Conservation (phyloP, 2,797 vertebrate species). For the Aulostomus chinensis region DNA sequence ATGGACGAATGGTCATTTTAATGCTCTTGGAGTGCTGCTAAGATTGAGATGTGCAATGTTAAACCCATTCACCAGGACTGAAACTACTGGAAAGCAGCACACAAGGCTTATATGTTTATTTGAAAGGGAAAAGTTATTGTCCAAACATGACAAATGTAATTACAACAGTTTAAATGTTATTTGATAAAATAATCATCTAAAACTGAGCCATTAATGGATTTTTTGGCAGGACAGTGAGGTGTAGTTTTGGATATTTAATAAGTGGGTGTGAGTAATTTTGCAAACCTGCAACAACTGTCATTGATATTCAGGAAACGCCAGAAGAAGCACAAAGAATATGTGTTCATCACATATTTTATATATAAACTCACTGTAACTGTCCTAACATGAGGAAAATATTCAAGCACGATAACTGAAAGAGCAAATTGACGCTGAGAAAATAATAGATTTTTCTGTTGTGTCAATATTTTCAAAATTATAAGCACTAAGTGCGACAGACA, state of each 20-base stretch:
- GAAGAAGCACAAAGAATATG: slow-evolving; percentile 12
- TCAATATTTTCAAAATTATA: slow-evolving; percentile 67
- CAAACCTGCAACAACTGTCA: slow-evolving; percentile 26
- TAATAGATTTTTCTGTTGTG: slow-evolving; percentile 51
- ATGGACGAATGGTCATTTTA: too few relatives aligned
- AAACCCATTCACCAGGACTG: too few relatives aligned
- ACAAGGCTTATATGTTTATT: too few relatives aligned
- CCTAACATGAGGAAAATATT: slow-evolving; percentile 21
- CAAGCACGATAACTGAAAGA: slow-evolving; percentile 33
- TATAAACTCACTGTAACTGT: slow-evolving; percentile 30
- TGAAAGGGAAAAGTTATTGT: too few relatives aligned
- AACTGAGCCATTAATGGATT: slow-evolving; percentile 10
- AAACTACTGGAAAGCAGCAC: too few relatives aligned
- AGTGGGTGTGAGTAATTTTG: slow-evolving; percentile 26
- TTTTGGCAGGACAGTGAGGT: slow-evolving; percentile 1
- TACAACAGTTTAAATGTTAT: neutral
- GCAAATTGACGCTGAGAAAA: slow-evolving; percentile 57
- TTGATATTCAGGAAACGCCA: slow-evolving; percentile 16
- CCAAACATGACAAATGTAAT: too few relatives aligned
- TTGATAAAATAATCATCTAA: neutral
- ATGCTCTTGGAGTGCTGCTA: too few relatives aligned
- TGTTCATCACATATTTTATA: slow-evolving; percentile 34
- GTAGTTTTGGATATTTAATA: slow-evolving; percentile 26
- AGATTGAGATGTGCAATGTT: too few relatives aligned
- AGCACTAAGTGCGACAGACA: slow-evolving; percentile 43